Conservation (phyloP, 1,140 invertebrate species). For the Radopholus similis region DNA sequence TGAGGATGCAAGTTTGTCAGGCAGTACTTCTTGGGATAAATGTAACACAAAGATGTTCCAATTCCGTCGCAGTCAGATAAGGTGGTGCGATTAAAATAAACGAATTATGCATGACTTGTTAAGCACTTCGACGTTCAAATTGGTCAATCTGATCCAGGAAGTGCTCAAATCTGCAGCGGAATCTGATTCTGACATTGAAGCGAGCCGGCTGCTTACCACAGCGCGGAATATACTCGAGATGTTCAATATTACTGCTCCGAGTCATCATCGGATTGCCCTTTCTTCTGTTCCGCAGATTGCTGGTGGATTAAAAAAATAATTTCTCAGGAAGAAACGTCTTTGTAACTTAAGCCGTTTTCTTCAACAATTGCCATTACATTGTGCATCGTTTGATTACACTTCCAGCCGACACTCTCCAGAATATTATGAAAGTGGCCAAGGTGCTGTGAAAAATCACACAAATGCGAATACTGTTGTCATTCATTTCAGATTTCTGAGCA, state of each 20-base stretch:
- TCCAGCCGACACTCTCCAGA: constrained; percentile 4
- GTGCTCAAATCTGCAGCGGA: constrained; percentile 24
- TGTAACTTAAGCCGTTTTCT: constrained; percentile 38
- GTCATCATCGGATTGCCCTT: constrained; percentile 31
- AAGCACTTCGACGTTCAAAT: constrained; percentile 34
- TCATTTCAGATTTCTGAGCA: constrained; percentile 8
- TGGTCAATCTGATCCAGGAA: constrained; percentile 25
- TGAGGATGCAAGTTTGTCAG: neutral
- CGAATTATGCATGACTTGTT: neutral
- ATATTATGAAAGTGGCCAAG: constrained; percentile 10
- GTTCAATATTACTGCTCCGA: constrained; percentile 25
- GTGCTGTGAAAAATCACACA: constrained; percentile 5
- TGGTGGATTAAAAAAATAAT: constrained; percentile 15
- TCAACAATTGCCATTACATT: constrained; percentile 42
- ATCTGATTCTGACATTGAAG: constrained; percentile 28
- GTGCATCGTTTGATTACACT: constrained; percentile 26
- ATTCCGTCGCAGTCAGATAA: constrained; percentile 36
- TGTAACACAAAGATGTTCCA: constrained; percentile 28
- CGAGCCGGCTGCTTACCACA: constrained; percentile 30
- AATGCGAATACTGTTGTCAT: neutral
- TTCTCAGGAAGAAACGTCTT: neutral
- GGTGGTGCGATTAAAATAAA: neutral
- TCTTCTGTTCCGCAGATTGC: constrained; percentile 39
- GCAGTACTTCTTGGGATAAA: constrained; percentile 9
- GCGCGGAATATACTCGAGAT: constrained; percentile 38